phyloP scores from a whole-genome alignment of 2,797 vertebrate species.

The Artibeus lituratus region DNA sequence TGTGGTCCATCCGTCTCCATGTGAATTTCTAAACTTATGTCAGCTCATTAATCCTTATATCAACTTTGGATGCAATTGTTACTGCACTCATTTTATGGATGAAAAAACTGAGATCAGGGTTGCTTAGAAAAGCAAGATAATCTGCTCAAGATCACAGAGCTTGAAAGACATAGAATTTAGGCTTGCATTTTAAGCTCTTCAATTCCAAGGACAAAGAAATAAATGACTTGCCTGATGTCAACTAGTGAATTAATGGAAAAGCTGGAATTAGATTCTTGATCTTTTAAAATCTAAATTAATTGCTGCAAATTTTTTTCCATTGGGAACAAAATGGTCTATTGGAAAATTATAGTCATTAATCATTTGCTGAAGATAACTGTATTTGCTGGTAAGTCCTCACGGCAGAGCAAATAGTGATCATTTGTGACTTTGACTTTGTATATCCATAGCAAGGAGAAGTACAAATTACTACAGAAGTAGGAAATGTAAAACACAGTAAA shows the following conservation, averaged over 20 bases:
- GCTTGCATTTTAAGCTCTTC: neutral
- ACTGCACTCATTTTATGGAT: neutral
- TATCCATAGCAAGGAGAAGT: neutral
- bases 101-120: neutral
- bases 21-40: neutral
- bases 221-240: neutral
- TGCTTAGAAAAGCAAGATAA: neutral
- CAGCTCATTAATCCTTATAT: neutral
- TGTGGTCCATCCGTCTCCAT: neutral
- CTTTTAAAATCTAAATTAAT: neutral
- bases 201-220: neutral
- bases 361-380: neutral
- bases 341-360: neutral
- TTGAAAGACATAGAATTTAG: neutral
- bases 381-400: neutral
- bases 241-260: neutral
- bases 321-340: neutral
- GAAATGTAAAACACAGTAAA: neutral
- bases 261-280: neutral
- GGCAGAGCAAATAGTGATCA: neutral
- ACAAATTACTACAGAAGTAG: neutral
- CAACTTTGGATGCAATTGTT: neutral
- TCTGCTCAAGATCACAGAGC: neutral
- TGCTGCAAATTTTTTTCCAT: neutral
- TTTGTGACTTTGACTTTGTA: neutral